These are phyloP conservation scores for Paramuricea clavata DNA, from an alignment of 92 coral and sea anemone species.

Conservation along the genomic window DNA sequence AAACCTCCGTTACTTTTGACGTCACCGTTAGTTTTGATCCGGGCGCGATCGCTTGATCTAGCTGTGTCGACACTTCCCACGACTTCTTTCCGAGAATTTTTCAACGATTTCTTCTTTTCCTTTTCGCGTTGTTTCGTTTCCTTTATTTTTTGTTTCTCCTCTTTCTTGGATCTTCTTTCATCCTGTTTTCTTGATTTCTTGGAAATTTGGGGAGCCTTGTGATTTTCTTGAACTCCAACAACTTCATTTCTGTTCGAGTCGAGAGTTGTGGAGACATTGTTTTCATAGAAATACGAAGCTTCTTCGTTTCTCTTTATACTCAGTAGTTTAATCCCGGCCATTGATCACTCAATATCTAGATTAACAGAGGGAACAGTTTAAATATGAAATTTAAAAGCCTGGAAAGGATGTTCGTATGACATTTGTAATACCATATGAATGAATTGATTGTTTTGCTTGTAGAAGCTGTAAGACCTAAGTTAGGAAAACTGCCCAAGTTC, in stretches of 20 bases:
- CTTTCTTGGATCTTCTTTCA: slow-evolving; percentile 12
- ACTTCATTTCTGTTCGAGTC: slow-evolving; percentile 39
- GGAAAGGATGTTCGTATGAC: too few relatives aligned
- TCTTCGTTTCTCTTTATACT: slow-evolving; percentile 29
- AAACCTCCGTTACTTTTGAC: neutral
- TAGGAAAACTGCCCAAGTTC: too few relatives aligned
- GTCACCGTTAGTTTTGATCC: slow-evolving; percentile 1
- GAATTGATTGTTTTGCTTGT: too few relatives aligned
- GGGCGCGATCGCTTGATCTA: neutral
- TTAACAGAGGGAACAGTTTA: neutral
- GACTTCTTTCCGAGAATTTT: slow-evolving; percentile 1
- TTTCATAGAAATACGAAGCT: slow-evolving; percentile 27
- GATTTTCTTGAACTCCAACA: neutral
- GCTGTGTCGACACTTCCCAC: neutral
- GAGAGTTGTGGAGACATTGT: neutral
- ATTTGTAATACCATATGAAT: neutral
- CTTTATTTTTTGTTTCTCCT: neutral
- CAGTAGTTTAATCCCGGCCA: slow-evolving; percentile 26
- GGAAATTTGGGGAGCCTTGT: neutral
- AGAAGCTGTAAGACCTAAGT: too few relatives aligned
- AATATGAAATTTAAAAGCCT: too few relatives aligned
- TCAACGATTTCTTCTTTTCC: slow-evolving; percentile 24
- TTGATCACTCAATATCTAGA: slow-evolving; percentile 2
- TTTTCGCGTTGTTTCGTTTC: slow-evolving; percentile 5
- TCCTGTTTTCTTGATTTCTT: slow-evolving; percentile 1